Evolutionary conservation across 2,113 vertebrate genomes (phyloP).

Genomic region (Drymodes brunneopygia): DNA sequence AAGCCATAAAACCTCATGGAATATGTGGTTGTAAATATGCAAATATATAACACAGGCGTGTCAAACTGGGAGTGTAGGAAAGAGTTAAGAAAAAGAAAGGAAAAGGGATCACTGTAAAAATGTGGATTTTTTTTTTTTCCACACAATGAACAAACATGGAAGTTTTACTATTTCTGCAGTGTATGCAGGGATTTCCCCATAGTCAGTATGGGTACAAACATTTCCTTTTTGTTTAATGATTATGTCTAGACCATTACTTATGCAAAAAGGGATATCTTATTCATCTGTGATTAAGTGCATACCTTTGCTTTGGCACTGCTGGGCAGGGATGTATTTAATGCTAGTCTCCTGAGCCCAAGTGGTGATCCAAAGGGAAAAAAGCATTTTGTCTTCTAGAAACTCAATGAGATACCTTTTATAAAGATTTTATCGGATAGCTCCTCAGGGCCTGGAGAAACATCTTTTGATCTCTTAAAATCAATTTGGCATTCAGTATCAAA

Average conservation of each 20-base stretch:
- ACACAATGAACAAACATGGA: not conserved
- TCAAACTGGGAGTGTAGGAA: not conserved
- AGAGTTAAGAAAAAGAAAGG: not conserved
- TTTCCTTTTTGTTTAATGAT: not conserved
- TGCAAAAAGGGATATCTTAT: not conserved
- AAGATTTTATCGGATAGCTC: not conserved
- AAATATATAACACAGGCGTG: not conserved
- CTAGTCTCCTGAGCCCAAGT: not conserved
- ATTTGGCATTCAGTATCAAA: not conserved
- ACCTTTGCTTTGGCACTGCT: not conserved
- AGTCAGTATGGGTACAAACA: not conserved
- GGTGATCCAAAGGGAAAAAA: not conserved
- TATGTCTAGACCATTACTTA: not conserved
- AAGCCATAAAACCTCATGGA: not conserved
- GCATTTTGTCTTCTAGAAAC: not conserved
- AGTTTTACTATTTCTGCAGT: not conserved
- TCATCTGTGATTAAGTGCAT: not conserved
- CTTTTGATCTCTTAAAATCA: constrained; percentile 11
- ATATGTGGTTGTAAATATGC: not conserved
- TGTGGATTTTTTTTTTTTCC: not conserved
- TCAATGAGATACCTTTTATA: not conserved
- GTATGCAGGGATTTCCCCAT: not conserved
- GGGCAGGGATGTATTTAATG: not conserved
- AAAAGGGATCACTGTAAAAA: not conserved
- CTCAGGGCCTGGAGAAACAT: not conserved